Conservation (phyloP, 1,140 invertebrate species). For the Orius laevigatus region DNA sequence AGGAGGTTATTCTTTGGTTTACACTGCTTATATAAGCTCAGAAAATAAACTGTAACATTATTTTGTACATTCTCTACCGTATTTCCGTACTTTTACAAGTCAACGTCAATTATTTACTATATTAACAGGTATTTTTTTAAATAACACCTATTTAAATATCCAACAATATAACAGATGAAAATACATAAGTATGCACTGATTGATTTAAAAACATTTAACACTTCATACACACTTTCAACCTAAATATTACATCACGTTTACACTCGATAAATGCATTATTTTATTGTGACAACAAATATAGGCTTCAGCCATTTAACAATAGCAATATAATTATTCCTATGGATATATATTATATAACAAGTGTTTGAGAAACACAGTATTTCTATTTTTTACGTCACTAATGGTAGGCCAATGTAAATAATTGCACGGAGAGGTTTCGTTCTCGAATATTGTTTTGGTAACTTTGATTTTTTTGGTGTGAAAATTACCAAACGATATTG, state of each 20-base stretch:
- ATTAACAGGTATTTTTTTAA: neutral
- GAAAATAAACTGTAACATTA: too few relatives aligned
- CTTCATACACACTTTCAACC: neutral
- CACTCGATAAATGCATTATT: neutral
- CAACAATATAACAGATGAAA: constrained; percentile 7
- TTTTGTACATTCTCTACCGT: too few relatives aligned
- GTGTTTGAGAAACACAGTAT: neutral
- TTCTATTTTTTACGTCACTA: neutral
- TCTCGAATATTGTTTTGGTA: too few relatives aligned
- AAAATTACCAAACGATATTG: too few relatives aligned
- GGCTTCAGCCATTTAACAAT: neutral
- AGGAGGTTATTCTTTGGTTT: too few relatives aligned
- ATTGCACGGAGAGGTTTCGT: too few relatives aligned
- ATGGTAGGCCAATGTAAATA: too few relatives aligned
- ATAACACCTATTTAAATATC: constrained; percentile 8
- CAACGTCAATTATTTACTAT: too few relatives aligned
- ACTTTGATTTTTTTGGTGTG: too few relatives aligned
- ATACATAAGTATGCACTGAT: constrained; percentile 8
- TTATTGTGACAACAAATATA: neutral
- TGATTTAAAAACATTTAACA: constrained; percentile 1
- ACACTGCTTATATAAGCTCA: too few relatives aligned
- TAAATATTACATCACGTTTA: neutral
- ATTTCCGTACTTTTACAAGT: too few relatives aligned
- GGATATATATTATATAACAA: neutral
- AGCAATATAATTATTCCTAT: neutral